These are phyloP conservation scores for Eleutherodactylus coqui DNA, from an alignment of 2,797 vertebrate genomes.

Conservation along the genomic window DNA sequence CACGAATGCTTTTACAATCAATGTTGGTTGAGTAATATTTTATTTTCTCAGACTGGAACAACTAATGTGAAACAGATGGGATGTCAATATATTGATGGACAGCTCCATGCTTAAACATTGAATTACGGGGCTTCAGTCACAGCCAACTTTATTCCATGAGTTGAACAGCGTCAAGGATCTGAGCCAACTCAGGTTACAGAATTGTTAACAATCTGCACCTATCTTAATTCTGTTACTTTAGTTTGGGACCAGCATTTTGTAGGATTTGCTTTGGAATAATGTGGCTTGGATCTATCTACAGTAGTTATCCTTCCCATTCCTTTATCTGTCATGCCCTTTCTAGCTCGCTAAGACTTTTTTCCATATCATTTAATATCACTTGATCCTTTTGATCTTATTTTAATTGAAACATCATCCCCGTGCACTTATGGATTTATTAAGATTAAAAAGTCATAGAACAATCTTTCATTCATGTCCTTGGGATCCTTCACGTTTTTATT, in stretches of 20 bases:
- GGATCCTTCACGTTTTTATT: slow-evolving; percentile 14
- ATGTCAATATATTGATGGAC: slow-evolving; percentile 35
- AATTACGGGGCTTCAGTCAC: slow-evolving; percentile 21
- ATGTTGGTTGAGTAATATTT: slow-evolving; percentile 16
- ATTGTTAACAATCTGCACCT: slow-evolving; percentile 33
- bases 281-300: slow-evolving; percentile 11
- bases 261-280: slow-evolving; percentile 1
- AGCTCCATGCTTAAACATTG: not conserved
- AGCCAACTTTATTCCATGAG: slow-evolving; percentile 22
- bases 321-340: slow-evolving; percentile 19
- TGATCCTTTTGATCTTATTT: slow-evolving; percentile 50
- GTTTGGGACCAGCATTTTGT: not conserved
- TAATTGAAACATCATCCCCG: slow-evolving; percentile 33
- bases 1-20: slow-evolving; percentile 11
- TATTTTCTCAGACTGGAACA: slow-evolving; percentile 1
- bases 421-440: slow-evolving; percentile 29
- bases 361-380: slow-evolving; percentile 17
- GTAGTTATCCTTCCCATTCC: slow-evolving; percentile 4
- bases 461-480: slow-evolving; percentile 18
- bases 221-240: slow-evolving; percentile 30
- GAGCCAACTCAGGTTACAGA: slow-evolving; percentile 24
- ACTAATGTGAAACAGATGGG: slow-evolving; percentile 53
- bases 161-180: slow-evolving; percentile 8
- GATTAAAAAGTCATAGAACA: slow-evolving; percentile 21
- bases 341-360: slow-evolving; percentile 24